Evolutionary conservation across 2,888 invertebrate species (phyloP), one percentile per base, ranked within the genome.

Genomic region (Choristoneura rosaceana): DNA sequence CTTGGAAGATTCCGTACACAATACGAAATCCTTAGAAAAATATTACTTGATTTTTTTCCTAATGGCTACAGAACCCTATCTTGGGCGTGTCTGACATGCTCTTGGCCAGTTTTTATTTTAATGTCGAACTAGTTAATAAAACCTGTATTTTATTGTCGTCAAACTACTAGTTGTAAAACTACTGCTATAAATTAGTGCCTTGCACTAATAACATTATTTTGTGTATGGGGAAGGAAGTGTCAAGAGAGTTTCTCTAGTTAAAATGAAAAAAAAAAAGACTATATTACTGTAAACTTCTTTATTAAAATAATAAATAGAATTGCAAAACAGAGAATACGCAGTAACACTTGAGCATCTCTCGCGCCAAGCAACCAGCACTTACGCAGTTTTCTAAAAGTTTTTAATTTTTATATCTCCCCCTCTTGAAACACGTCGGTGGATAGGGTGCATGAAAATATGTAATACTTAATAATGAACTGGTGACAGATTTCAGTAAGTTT

Each of bases 301-400:
- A 93, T 90, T 93, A 92, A 90, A 91, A 89, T 90, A 91, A 93
- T 93, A 93, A 93, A 92, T 92, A 91, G 87, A 87, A 82, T 90
- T 90, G 92, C 92, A 90, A 91, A 87, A 87, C 82, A 89, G 89
- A 89, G 88, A 88, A 84, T 83, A 87, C 84, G 87, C 90, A 89
- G 89, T 86, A 83, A 84, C 83, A 85, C 79, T 91, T 89, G 91
- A 90, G 90, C 90, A 88, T 82, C 81, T 80, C 79, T 77, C 76
- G 82, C 79, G 78, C 79, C 76, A 82, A 86, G 83, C 87, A 78
- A 81, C 82, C 83, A 81, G 79, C 82, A 80, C 78, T 55, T 55
- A 55, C 55, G 25, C 55, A 55, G 55, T 4, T 55, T 55, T 25
- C 10, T 12, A 55, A 12, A 17, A 17, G 17, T 17, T 52, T n/a